Conservation (phyloP, 2,113 vertebrate genomes). For the Mesoclemmys tuberculata region DNA sequence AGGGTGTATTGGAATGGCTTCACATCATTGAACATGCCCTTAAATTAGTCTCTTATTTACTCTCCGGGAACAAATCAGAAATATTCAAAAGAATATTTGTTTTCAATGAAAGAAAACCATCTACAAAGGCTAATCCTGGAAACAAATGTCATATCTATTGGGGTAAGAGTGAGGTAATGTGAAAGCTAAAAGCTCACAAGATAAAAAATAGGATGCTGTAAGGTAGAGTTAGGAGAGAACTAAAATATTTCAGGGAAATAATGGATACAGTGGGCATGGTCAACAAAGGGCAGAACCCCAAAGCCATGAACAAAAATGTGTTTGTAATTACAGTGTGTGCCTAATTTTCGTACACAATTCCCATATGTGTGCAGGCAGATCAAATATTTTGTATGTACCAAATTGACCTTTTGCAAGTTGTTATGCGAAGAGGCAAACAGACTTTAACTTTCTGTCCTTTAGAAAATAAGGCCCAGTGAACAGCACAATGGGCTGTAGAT, state of each 20-base stretch:
- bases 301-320: not conserved
- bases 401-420: not conserved
- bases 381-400: not conserved
- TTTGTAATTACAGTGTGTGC: rapidly evolving
- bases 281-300: not conserved
- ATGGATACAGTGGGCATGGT: not conserved
- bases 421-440: not conserved
- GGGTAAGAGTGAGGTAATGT: not conserved
- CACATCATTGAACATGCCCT: not conserved
- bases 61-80: not conserved
- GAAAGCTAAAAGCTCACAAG: not conserved
- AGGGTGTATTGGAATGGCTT: not conserved
- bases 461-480: not conserved
- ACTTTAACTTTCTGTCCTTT: not conserved
- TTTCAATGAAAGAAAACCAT: not conserved
- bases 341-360: not conserved
- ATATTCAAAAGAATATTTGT: not conserved
- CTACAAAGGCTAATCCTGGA: not conserved
- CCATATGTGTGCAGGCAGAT: not conserved
- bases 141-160: not conserved
- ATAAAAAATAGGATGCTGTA: not conserved
- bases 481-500: not conserved
- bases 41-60: not conserved
- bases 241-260: not conserved
- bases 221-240: not conserved